These are phyloP conservation scores for Noctua fimbriata DNA, from an alignment of 2,888 invertebrate genomes.

Conservation along the genomic window DNA sequence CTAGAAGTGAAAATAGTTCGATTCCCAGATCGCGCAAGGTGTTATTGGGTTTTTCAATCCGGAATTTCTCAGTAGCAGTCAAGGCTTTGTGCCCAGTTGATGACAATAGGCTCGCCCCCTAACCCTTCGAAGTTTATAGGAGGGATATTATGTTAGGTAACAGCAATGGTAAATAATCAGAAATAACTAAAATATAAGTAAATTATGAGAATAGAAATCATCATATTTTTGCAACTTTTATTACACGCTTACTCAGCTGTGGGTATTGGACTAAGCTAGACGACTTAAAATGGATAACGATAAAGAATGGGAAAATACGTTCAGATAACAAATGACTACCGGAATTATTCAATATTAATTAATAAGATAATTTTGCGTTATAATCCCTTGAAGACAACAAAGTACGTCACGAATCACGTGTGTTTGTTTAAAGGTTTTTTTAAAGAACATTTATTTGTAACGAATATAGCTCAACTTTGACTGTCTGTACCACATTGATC, in stretches of 20 bases:
- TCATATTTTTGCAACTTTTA: neutral
- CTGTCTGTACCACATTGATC: neutral
- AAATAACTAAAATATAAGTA: neutral
- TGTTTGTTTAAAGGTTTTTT: neutral
- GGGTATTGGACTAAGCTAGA: constrained; percentile 28
- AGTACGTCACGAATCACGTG: constrained; percentile 13
- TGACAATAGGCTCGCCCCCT: neutral
- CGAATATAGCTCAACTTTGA: neutral
- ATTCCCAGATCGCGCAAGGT: neutral
- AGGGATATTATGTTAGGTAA: neutral
- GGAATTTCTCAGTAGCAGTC: neutral
- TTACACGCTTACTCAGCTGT: constrained; percentile 3
- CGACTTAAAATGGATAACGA: constrained; percentile 41
- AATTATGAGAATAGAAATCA: neutral
- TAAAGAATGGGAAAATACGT: constrained; percentile 33
- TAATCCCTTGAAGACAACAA: constrained; percentile 28
- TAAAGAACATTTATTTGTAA: neutral
- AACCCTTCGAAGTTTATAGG: neutral
- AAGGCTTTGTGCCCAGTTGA: neutral
- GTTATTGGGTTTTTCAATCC: neutral
- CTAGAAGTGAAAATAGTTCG: neutral
- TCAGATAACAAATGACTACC: constrained; percentile 6
- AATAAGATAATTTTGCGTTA: constrained; percentile 18
- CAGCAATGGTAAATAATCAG: neutral
- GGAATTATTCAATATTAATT: constrained; percentile 19